Conservation (phyloP, 2,888 invertebrate species). For the Ormyrus rosae region DNA sequence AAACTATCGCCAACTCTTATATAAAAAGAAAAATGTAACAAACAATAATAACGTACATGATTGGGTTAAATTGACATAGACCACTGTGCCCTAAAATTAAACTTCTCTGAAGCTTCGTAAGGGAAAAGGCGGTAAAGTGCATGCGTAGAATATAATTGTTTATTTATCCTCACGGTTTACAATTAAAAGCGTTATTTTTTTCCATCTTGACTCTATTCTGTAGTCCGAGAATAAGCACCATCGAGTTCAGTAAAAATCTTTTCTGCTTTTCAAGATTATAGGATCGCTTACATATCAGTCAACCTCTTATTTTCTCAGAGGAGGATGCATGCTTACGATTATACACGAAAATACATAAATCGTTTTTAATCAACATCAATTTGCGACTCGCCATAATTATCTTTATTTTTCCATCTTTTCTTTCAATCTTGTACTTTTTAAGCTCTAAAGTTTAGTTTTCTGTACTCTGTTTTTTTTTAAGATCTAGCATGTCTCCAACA, state of each 20-base stretch:
- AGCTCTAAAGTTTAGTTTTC: conserved; percentile 2
- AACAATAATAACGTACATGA: too few species aligned
- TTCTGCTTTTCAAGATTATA: conserved; percentile 18
- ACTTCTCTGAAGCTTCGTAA: conserved; percentile 31
- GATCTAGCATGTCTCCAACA: not conserved
- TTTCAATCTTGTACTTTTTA: not conserved
- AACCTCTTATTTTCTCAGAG: conserved; percentile 22
- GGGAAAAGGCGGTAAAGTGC: conserved; percentile 50
- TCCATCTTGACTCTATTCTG: not conserved
- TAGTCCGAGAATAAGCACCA: conserved; percentile 59
- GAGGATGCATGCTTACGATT: conserved; percentile 38
- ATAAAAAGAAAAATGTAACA: not conserved
- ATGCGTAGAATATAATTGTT: conserved; percentile 61
- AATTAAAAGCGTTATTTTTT: conserved; percentile 55
- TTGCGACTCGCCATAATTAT: not conserved
- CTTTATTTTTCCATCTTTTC: conserved; percentile 8
- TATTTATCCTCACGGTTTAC: conserved; percentile 59
- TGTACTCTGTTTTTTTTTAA: not conserved
- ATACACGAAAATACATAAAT: conserved; percentile 53
- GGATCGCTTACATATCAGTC: conserved; percentile 49
- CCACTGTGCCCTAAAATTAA: not conserved
- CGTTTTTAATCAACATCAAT: not conserved
- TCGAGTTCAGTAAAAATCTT: conserved; percentile 51
- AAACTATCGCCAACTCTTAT: conserved; percentile 9
- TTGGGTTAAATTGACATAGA: not conserved